Evolutionary conservation across 2,888 invertebrate species (phyloP).

Genomic region (Adineta ricciae): DNA sequence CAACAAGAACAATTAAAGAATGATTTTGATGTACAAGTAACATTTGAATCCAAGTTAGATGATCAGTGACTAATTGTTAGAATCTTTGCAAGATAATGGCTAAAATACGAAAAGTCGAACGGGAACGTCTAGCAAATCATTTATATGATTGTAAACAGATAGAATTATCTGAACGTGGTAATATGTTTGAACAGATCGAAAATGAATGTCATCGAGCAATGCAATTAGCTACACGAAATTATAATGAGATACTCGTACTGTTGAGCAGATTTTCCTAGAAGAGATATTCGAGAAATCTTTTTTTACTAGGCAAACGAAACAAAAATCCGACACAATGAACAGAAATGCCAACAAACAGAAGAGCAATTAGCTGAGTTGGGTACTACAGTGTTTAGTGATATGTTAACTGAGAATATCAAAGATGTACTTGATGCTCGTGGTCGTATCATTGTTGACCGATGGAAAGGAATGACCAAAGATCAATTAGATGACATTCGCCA

Average conservation of each 20-base stretch:
- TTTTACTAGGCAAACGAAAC: background rate
- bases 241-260: background rate
- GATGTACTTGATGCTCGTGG: background rate
- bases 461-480: conserved; percentile 10
- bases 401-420: background rate
- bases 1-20: conserved; percentile 64
- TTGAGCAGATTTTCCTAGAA: no score
- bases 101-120: background rate
- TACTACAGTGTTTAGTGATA: background rate
- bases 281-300: no score
- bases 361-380: background rate
- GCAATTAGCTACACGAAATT: background rate
- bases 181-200: background rate
- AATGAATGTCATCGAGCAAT: background rate
- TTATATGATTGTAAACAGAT: background rate
- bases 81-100: no score
- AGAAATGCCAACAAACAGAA: background rate
- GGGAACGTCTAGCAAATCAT: background rate
- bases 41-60: no score
- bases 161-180: background rate
- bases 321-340: background rate
- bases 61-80: no score
- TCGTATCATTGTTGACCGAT: conserved; percentile 1
- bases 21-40: no score
- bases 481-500: background rate